Percentiles rank a stretch among this genome's conserved stretches.
Conservation (phyloP, 2,797 vertebrate species). For the Atherinosoma microstoma region DNA sequence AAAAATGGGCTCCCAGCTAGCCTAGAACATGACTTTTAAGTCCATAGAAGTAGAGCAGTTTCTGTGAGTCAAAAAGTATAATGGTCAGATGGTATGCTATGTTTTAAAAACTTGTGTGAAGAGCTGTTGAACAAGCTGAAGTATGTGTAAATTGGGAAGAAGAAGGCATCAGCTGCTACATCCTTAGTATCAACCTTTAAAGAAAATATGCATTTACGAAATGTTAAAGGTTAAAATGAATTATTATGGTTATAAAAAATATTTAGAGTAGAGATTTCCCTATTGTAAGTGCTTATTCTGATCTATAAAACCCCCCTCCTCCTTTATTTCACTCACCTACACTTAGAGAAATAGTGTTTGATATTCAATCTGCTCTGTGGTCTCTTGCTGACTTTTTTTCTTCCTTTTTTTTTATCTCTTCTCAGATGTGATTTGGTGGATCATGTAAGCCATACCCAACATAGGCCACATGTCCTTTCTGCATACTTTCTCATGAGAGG, state of each 20-base stretch:
- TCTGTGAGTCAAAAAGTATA: no score
- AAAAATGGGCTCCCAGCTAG: no score
- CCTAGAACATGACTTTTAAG: no score
- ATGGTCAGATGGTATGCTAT: no score
- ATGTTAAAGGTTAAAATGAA: neutral
- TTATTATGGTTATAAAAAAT: no score
- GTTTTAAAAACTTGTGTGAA: no score
- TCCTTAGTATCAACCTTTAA: neutral
- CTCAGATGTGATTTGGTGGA: constrained; percentile 54
- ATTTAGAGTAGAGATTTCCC: constrained; percentile 7
- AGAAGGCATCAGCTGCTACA: no score
- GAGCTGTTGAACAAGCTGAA: no score
- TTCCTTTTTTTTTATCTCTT: constrained; percentile 33
- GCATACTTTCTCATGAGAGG: constrained; percentile 77
- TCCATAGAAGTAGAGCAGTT: no score
- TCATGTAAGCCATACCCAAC: constrained; percentile 66
- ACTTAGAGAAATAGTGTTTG: constrained; percentile 46
- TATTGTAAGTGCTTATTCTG: constrained; percentile 19
- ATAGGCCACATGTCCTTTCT: constrained; percentile 61
- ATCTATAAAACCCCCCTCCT: constrained; percentile 12
- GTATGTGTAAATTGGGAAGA: no score
- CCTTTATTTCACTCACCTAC: constrained; percentile 34
- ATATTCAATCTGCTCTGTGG: constrained; percentile 46
- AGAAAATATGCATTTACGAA: neutral
- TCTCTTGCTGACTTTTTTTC: constrained; percentile 28